A percentile compares a stretch with the other conserved stretches of the same genome.
phyloP scores from a whole-genome alignment of 2,113 vertebrate genomes.

The Cynocephalus volans region DNA sequence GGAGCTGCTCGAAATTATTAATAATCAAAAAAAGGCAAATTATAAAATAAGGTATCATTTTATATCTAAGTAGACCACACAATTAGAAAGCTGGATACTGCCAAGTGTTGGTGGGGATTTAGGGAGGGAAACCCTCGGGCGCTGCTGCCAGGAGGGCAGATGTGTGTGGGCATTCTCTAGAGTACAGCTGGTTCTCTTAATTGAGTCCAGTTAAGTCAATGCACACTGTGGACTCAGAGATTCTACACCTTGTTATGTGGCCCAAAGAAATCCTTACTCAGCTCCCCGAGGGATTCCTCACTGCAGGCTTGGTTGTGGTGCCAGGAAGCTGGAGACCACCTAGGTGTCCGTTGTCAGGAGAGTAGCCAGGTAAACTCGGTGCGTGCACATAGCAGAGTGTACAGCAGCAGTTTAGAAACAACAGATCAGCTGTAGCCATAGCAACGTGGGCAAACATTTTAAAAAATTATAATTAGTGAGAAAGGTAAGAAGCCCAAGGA shows the following conservation, averaged over 20 bases:
- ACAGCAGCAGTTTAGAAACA: background rate
- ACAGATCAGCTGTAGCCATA: slow-evolving; percentile 56
- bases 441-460: slow-evolving; percentile 42
- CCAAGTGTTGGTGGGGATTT: background rate
- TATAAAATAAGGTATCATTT: background rate
- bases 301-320: background rate
- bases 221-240: background rate
- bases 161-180: background rate
- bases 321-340: background rate
- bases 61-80: background rate
- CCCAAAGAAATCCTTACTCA: background rate
- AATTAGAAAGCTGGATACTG: background rate
- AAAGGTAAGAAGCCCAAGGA: slow-evolving; percentile 56
- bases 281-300: background rate
- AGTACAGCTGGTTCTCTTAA: background rate
- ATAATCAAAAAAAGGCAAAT: background rate
- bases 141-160: background rate
- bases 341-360: background rate
- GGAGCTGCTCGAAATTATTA: background rate
- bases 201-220: background rate
- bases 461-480: slow-evolving; percentile 42
- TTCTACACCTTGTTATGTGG: background rate
- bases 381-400: too few species aligned
- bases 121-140: too few species aligned
- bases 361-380: background rate